Evolutionary conservation across 2,797 vertebrate species (phyloP), one percentile per base, ranked within the genome.

Genomic region (Takifugu rubripes): DNA sequence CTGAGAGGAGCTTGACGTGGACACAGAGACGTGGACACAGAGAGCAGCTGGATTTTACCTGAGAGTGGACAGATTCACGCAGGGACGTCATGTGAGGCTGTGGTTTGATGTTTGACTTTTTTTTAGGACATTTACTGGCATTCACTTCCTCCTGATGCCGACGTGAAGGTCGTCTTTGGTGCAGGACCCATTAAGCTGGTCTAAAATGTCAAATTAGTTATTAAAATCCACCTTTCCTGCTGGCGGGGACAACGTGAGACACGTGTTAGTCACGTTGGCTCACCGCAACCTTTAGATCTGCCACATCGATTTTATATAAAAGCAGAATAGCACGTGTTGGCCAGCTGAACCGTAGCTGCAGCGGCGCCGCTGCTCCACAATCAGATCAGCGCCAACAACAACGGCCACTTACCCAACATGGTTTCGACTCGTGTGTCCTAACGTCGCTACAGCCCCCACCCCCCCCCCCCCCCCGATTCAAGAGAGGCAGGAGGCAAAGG

Each of bases 341-440:
- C 61, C 24, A 66, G 61, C 10, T 24, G 56, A 66, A 67, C 59
- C 43, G 50, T 55, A 63, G 65, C 69, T 45, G 56, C 33, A 21
- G 12, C 36, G 9, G 3, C 64, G 25, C 33, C 26, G 44, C 44
- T 21, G 44, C 44, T 44, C n/a, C 43, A 15, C 14, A 15, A n/a
- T 17, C 29, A 26, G 82, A 79, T 15, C 79, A 87, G 1, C 31
- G 10, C 8, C 31, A 33, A 33, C 31, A 33, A 33, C 31, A 33
- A 33, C 31, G 77, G 75, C 74, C 77, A 72, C 80, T 74, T 33
- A 42, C 56, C 82, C 77, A 81, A 81, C 76, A 79, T 74, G 61
- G 62, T 74, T 82, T 80, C 47, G 59, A 80, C 81, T 77, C 29
- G 6, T 77, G 72, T 82, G 75, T 82, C 73, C 68, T 25, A 25